A percentile compares a stretch with the other conserved stretches of the same genome.
Evolutionary conservation across 2,113 vertebrate species (phyloP).

Genomic region (Edolisoma coerulescens): DNA sequence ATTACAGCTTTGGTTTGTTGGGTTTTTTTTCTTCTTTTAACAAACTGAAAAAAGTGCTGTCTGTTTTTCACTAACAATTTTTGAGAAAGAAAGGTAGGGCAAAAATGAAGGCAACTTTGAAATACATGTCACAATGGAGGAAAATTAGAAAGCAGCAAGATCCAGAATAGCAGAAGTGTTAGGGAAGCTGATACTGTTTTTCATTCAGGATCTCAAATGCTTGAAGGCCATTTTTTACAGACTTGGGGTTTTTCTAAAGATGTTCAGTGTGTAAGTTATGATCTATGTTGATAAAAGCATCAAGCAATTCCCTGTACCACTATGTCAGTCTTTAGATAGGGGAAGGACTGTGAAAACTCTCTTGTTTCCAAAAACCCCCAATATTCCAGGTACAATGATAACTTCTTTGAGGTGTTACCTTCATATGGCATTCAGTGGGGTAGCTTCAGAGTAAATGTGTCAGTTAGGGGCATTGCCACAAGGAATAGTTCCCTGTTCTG

Average conservation of each 20-base stretch:
- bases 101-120: background rate
- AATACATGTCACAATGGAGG: background rate
- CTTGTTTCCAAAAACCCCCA: background rate
- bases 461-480: background rate
- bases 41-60: background rate
- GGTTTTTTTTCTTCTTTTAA: background rate
- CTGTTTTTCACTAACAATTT: background rate
- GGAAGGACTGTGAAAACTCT: background rate
- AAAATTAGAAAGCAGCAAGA: background rate
- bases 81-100: background rate
- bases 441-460: background rate
- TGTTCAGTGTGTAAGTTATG: background rate
- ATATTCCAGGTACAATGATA: background rate
- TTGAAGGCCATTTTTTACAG: background rate
- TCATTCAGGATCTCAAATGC: background rate
- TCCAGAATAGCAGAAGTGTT: background rate
- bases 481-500: background rate
- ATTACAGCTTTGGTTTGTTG: background rate
- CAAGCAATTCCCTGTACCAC: background rate
- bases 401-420: background rate
- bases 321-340: background rate
- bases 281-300: background rate
- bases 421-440: background rate
- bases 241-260: background rate
- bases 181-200: background rate